Evolutionary conservation across 2,888 invertebrate species (phyloP), one percentile per base, ranked within the genome.

Genomic region (Dioctria linearis): DNA sequence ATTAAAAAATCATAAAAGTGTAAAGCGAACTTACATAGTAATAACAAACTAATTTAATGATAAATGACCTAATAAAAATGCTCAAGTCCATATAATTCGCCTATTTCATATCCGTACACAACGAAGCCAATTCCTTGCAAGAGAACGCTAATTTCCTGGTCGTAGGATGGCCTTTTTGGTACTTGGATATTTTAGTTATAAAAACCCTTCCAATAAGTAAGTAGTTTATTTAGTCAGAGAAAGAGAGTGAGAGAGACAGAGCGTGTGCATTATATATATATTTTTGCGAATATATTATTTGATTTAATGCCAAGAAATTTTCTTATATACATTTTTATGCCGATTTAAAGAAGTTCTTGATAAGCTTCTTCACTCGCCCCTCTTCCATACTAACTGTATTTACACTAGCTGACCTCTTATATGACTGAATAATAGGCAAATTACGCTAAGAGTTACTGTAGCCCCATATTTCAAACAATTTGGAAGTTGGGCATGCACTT

Each of bases 271-370:
- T 78, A 78, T 61, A 78, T 61, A 78, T 78, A 61, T 78, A 25
- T 25, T 25, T 25, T 78, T 65, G 78, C 54, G 78, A 78, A 78
- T 65, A 78, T 66, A 78, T 75, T 75, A 75, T 78, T 78, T 78
- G 78, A 78, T 66, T 78, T 78, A 78, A 65, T 78, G 78, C 78
- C 78, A 78, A 78, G 66, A 78, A 78, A 66, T 51, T 9, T 39
- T 63, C 61, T 63, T 76, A 61, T 76, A 46, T 76, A 42, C 73
- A 63, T 49, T 57, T 42, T 76, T 76, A 76, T 61, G 61, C 37
- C 59, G 59, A 75, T 75, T 59, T 75, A 75, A 75, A 75, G 73
- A 75, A 75, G 59, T 75, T 43, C 25, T 59, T 13, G 51, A 75
- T 43, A 42, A 59, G 40, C 43, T 59, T 13, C 8, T 42, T 25